Evolutionary conservation across 2,888 invertebrate genomes (phyloP).

Genomic region (Mystacides longicornis): DNA sequence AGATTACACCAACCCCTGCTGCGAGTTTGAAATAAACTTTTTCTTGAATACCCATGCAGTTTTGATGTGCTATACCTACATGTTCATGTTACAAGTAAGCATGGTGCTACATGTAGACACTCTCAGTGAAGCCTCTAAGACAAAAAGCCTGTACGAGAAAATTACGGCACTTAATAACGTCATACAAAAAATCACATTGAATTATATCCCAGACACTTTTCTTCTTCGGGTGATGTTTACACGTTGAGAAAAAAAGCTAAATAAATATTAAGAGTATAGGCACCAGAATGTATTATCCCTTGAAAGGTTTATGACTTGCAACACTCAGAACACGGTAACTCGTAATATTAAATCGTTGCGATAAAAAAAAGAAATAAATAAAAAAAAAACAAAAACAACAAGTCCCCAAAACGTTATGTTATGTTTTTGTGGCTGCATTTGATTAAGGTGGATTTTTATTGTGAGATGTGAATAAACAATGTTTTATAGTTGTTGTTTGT

Average conservation of each 20-base stretch:
- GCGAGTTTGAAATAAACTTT: no score
- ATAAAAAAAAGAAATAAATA: background rate
- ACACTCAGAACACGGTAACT: background rate
- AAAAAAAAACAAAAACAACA: background rate
- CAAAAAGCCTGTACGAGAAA: no score
- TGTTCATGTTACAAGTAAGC: no score
- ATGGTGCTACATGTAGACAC: no score
- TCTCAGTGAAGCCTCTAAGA: no score
- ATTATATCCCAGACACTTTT: background rate
- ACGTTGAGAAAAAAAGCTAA: background rate
- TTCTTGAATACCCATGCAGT: no score
- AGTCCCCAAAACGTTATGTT: background rate
- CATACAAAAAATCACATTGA: no score
- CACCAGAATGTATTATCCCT: background rate
- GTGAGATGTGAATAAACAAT: slow-evolving; percentile 3
- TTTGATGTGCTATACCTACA: no score
- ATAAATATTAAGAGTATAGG: background rate
- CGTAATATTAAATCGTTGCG: background rate
- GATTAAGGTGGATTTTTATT: slow-evolving; percentile 12
- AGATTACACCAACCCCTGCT: no score
- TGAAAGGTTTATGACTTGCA: slow-evolving; percentile 1
- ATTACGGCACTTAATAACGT: no score
- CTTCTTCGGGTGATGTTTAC: background rate
- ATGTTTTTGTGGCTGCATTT: slow-evolving; percentile 5
- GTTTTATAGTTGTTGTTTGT: background rate